A percentile compares a stretch with the other conserved stretches of the same genome.
phyloP scores from a whole-genome alignment of 2,797 vertebrate species.

The Morelia viridis region DNA sequence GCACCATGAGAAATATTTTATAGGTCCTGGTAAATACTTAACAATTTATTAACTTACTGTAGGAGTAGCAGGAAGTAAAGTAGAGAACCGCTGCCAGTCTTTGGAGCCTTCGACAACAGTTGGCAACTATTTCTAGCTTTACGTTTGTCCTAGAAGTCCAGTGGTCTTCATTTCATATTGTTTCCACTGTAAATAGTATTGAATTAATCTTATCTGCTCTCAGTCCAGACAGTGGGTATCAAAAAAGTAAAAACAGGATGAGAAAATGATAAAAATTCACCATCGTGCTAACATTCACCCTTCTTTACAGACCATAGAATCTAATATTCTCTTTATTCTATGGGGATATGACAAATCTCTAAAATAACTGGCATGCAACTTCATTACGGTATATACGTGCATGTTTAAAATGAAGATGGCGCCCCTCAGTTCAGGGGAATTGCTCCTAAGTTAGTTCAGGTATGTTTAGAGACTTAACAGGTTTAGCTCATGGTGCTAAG shows the following conservation, averaged over 20 bases:
- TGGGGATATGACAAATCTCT: not conserved
- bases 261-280: not conserved
- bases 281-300: not conserved
- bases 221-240: not conserved
- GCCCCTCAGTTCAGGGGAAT: not conserved
- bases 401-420: not conserved
- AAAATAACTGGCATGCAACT: not conserved
- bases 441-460: not conserved
- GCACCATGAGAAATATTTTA: not conserved
- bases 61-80: not conserved
- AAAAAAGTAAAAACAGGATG: not conserved
- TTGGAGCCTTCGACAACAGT: not conserved
- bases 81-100: not conserved
- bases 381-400: too few species aligned
- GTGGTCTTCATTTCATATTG: not conserved
- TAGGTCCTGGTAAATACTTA: not conserved
- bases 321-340: not conserved
- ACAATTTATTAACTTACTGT: not conserved
- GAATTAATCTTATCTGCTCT: not conserved
- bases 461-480: not conserved
- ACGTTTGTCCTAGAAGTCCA: not conserved
- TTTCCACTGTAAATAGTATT: not conserved
- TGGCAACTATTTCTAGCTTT: not conserved
- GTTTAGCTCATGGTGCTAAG: not conserved
- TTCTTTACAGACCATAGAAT: not conserved